Evolutionary conservation across 1,140 invertebrate species (phyloP), one percentile per base, ranked within the genome.

Genomic region (Harpegnathos saltator): DNA sequence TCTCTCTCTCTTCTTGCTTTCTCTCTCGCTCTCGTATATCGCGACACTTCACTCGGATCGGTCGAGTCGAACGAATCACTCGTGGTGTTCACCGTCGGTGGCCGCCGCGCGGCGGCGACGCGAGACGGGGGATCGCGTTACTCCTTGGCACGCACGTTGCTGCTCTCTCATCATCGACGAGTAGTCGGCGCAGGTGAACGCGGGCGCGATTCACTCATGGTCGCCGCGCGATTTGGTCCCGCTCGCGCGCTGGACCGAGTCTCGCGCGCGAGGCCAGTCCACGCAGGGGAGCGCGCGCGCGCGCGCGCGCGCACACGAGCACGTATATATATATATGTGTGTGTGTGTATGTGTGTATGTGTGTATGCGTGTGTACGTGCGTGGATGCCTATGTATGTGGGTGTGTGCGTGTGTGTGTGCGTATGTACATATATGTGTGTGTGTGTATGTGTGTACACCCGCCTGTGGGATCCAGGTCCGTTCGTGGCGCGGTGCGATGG

Each of bases 401-500:
- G 22, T 71, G 5, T n/a, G 61, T 52, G 38, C 52, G 24, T 50
- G 22, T 17, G 22, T 66, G 3, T 65, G 12, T 44, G 33, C 29
- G 2, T 3, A 4, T 17, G 14, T 12, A 0, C 24, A 38, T 73
- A 19, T 82, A 50, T 61, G 59, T 78, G 61, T 66, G 62, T 59
- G 22, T 62, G 62, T 61, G 22, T 56, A 44, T 56, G 29, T 74
- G 50, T 15, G 62, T 58, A 56, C 29, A 24, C 38, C 61, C 77
- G 38, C 65, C 15, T 19, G 17, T 68, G 33, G 56, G 24, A 63
- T 22, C 15, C 33, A 82, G 88, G 89, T 84, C 86, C 90, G 74
- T 72, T 84, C 89, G 84, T 87, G 88, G 75, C 91, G 91, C 91
- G 88, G 50, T 91, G 77, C 91, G 89, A 88, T 91, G 90, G 90